Evolutionary conservation across 2,797 vertebrate genomes (phyloP), one percentile per base, ranked within the genome.

Genomic region (Apogon hyalosoma): DNA sequence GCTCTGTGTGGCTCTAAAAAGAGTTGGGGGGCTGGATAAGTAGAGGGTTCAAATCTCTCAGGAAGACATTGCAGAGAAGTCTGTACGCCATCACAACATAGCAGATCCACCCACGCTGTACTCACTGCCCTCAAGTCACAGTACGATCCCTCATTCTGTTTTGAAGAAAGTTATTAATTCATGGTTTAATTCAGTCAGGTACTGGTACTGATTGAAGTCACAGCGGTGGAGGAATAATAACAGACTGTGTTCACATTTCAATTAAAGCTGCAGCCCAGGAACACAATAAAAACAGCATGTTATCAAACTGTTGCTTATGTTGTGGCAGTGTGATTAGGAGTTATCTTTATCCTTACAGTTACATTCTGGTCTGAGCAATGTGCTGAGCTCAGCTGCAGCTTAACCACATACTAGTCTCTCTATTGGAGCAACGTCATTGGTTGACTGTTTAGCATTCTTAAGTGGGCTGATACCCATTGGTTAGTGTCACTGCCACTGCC

Each of bases 401-500:
- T 51, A 75, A 82, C 50, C 73, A 79, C 60, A 66, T 31, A 82
- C 72, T 51, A 62, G 70, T 61, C 52, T 69, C 57, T 70, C 46
- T 6, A n/a, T 36, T 12, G 15, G 70, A 61, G 72, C 40, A 58
- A 68, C 10, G 14, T 61, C 78, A 82, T 74, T 83, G 80, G 83
- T 74, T 51, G 47, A 75, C 68, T 75, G 75, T 49, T 58, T 36
- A 76, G 73, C 78, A 77, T 84, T 87, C 63, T 84, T 69, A 86
- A 80, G 75, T 73, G 83, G 78, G 69, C 80, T 70, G 73, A 86
- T 68, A 75, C 69, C 69, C 75, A 86, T 88, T 90, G 84, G 89
- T 86, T 87, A 81, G 81, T 76, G 73, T 78, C 87, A 82, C 63
- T 62, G 79, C 78, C 69, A 66, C 77, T 73, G 85, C 86, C 73